Evolutionary conservation across 2,797 vertebrate species (phyloP).

Genomic region (Lutjanus campechanus): DNA sequence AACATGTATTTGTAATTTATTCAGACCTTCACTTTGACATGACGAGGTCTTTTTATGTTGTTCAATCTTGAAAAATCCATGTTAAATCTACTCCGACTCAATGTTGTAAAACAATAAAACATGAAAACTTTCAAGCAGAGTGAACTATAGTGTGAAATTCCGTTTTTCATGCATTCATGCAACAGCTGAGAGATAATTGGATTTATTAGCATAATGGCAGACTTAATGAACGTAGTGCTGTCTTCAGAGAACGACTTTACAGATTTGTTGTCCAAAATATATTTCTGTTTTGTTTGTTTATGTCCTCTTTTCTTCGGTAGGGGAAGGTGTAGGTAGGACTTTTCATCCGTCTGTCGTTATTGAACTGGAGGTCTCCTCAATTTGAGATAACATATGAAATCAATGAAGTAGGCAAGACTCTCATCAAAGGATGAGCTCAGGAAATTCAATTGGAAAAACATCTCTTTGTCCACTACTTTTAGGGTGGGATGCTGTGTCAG

Average conservation of each 20-base stretch:
- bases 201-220: slow-evolving; percentile 38
- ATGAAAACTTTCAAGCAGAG: slow-evolving; percentile 2
- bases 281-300: background rate
- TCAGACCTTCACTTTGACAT: background rate
- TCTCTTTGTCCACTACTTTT: slow-evolving; percentile 46
- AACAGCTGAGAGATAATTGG: slow-evolving; percentile 32
- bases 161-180: slow-evolving; percentile 7
- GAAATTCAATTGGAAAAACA: slow-evolving; percentile 52
- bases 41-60: background rate
- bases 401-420: slow-evolving; percentile 46
- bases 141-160: slow-evolving; percentile 13
- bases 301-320: background rate
- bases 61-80: background rate
- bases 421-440: slow-evolving; percentile 47
- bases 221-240: slow-evolving; percentile 4
- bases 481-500: background rate
- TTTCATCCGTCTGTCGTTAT: slow-evolving; percentile 27
- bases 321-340: background rate
- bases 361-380: slow-evolving; percentile 14
- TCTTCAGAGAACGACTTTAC: slow-evolving; percentile 1
- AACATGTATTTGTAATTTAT: background rate
- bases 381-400: slow-evolving; percentile 54
- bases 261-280: background rate
- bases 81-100: slow-evolving; percentile 19
- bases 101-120: slow-evolving; percentile 21